Evolutionary conservation across 2,113 vertebrate genomes (phyloP).

Genomic region (Apodemus speciosus): DNA sequence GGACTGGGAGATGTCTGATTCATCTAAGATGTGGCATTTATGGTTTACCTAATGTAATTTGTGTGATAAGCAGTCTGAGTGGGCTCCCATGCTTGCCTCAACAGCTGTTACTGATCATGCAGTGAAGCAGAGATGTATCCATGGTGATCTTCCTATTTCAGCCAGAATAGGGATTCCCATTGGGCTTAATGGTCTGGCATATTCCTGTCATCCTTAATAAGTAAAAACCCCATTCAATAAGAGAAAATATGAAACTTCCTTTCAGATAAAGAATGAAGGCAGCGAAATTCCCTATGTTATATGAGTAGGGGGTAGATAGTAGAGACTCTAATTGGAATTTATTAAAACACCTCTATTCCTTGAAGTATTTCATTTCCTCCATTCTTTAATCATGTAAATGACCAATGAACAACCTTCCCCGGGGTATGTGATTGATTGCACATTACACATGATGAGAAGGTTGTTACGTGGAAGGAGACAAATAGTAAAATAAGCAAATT

Average conservation of each 20-base stretch:
- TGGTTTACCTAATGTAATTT: constrained; percentile 71
- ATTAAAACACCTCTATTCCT: constrained; percentile 77
- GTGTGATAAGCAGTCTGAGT: constrained; percentile 57
- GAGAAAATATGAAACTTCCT: constrained; percentile 21
- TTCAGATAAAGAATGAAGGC: constrained; percentile 42
- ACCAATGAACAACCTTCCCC: constrained; percentile 72
- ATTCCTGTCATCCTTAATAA: constrained; percentile 65
- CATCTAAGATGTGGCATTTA: constrained; percentile 56
- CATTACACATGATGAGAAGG: constrained; percentile 76
- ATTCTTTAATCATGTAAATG: constrained; percentile 79
- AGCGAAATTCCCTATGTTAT: constrained; percentile 52
- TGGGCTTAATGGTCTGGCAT: constrained; percentile 59
- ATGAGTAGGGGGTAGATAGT: constrained; percentile 39
- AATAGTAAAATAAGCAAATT: constrained; percentile 76
- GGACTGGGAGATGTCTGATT: constrained; percentile 50
- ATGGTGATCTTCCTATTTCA: constrained; percentile 74
- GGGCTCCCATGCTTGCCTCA: constrained; percentile 61
- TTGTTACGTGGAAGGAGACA: constrained; percentile 60
- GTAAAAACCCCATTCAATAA: constrained; percentile 28
- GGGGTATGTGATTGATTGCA: constrained; percentile 71
- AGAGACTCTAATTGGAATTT: constrained; percentile 69
- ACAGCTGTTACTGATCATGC: constrained; percentile 71
- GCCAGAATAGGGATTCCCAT: constrained; percentile 60
- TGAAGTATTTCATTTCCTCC: constrained; percentile 67
- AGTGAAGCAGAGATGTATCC: constrained; percentile 70